Conservation (phyloP, 2,797 vertebrate genomes). For the Centroberyx gerrardi region DNA sequence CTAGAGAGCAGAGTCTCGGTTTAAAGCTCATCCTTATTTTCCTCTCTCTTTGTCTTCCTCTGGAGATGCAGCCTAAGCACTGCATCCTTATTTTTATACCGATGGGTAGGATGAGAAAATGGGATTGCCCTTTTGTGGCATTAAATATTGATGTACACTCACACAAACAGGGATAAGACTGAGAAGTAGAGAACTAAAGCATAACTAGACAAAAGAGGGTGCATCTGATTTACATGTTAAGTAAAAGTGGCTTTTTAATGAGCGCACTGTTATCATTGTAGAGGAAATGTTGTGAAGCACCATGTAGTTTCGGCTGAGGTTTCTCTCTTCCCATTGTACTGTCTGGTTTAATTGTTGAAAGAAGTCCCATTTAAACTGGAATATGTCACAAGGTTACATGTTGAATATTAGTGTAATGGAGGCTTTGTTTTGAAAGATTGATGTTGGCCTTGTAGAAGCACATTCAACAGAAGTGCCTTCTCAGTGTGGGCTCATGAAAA, state of each 20-base stretch:
- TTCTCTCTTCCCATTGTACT: neutral
- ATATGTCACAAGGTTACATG: neutral
- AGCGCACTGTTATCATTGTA: neutral
- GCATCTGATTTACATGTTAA: neutral
- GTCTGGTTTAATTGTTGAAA: conserved; percentile 3
- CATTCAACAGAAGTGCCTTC: neutral
- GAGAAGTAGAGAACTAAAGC: neutral
- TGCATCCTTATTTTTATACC: conserved; percentile 61
- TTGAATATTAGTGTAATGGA: neutral
- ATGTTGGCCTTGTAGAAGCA: neutral
- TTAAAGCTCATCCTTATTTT: conserved; percentile 76
- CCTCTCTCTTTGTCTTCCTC: conserved; percentile 51
- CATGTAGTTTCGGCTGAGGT: neutral
- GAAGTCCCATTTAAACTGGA: neutral
- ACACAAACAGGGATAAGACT: conserved; percentile 11
- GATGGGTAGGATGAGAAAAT: conserved; percentile 54
- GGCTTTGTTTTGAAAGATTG: neutral
- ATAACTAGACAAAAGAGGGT: conserved; percentile 15
- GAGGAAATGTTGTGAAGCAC: neutral
- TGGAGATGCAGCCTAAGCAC: conserved; percentile 43
- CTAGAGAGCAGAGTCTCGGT: conserved; percentile 68
- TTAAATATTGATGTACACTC: conserved; percentile 64
- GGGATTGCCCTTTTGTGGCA: conserved; percentile 51
- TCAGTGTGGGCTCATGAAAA: neutral
- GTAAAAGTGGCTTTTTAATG: neutral